Evolutionary conservation across 2,113 vertebrate species (phyloP).

Genomic region (Cinclus mexicanus): DNA sequence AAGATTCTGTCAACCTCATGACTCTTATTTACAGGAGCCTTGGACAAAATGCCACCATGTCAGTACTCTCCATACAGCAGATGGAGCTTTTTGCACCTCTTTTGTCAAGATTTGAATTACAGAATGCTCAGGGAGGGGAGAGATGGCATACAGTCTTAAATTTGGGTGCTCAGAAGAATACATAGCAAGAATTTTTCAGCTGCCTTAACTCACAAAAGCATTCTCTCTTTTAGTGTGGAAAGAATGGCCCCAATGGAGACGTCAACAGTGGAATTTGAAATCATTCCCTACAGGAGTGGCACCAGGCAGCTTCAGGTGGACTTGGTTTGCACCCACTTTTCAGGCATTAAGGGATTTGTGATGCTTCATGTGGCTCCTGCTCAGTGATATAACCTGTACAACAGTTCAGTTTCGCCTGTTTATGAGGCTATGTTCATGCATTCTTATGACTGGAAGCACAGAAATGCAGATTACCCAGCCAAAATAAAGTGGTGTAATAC

Average conservation of each 20-base stretch:
- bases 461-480: neutral
- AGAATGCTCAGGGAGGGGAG: neutral
- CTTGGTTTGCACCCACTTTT: constrained; percentile 55
- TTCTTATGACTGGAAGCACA: neutral
- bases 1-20: neutral
- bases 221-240: constrained; percentile 24
- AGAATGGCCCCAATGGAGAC: constrained; percentile 57
- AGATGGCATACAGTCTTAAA: neutral
- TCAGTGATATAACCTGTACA: neutral
- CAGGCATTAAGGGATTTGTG: constrained; percentile 58
- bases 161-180: neutral
- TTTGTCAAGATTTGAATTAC: neutral
- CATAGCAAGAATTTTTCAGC: neutral
- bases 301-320: constrained; percentile 74
- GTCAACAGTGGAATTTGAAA: constrained; percentile 63
- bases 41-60: neutral
- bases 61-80: neutral
- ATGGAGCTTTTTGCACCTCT: neutral
- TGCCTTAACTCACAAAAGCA: neutral
- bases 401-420: neutral
- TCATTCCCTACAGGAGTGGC: constrained; percentile 73
- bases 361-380: constrained; percentile 38
- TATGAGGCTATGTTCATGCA: neutral
- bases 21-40: neutral
- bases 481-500: neutral